Evolutionary conservation across 2,113 vertebrate genomes (phyloP), one percentile per base, ranked within the genome.

Genomic region (Ascaphus truei): DNA sequence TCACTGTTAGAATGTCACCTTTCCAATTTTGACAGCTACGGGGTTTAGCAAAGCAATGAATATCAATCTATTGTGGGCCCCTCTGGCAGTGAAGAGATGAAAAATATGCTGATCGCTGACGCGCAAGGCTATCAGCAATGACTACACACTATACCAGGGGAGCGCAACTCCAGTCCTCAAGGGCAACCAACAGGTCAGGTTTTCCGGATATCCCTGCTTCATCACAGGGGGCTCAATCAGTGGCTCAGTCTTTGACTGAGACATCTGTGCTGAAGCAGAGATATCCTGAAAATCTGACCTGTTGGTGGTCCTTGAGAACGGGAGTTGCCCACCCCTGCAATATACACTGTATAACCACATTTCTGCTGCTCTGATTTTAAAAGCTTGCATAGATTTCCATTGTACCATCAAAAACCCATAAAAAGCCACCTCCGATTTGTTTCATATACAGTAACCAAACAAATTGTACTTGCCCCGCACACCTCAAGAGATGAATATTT

Each of bases 61-160:
- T 65, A 65, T 39, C 51, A 65, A 65, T 64, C 26, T 9, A 53
- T 29, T 36, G n/a, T 4, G 13, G 15, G 13, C 43, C 31, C 39
- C 37, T 58, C 37, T 43, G 27, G 52, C 51, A 59, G 29, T 10
- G n/a, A 59, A n/a, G 29, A 47, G 56, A 57, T 58, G 57, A 37
- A 47, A 56, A 56, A 68, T 58, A 33, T 58, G 65, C 37, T 68
- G 65, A 57, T 58, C 25, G 62, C 41, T 30, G 48, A 65, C 37
- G 25, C 31, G 27, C 27, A 30, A 62, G 60, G 43, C 25, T 34
- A 23, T 52, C 20, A 16, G 31, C 48, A n/a, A 29, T 52, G 33
- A 26, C 39, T 53, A 41, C 30, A 27, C 16, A 41, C 62, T 22
- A 25, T 65, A 27, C n/a, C n/a, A n/a, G n/a, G n/a, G n/a, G n/a